A percentile compares a stretch with the other conserved stretches of the same genome.
Conservation (phyloP, 2,888 invertebrate species). For the Stegana nigrithorax region DNA sequence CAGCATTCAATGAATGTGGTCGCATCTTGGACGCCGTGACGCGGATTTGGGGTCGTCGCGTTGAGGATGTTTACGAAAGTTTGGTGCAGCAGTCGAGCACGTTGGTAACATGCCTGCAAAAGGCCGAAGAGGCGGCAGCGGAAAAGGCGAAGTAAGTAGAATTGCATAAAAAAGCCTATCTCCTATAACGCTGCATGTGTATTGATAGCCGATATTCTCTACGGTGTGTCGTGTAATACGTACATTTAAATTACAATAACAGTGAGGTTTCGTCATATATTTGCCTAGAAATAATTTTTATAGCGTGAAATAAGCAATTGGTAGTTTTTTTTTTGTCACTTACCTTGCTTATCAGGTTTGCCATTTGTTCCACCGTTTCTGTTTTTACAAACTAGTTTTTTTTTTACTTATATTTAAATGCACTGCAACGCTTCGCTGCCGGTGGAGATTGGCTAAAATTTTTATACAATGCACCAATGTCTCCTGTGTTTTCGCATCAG, state of each 20-base stretch:
- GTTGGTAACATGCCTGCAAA: neutral
- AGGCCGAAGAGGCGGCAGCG: neutral
- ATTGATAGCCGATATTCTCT: too few relatives aligned
- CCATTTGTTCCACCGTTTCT: neutral
- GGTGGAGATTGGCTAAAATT: too few relatives aligned
- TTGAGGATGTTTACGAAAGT: neutral
- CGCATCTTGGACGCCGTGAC: conserved; percentile 29
- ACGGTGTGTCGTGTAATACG: too few relatives aligned
- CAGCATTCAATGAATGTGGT: conserved; percentile 17
- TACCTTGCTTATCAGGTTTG: neutral
- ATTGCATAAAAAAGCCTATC: neutral
- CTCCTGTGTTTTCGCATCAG: too few relatives aligned
- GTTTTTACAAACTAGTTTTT: neutral
- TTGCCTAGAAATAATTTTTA: too few relatives aligned
- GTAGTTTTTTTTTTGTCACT: neutral
- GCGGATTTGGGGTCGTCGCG: neutral
- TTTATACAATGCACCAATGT: too few relatives aligned
- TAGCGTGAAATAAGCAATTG: too few relatives aligned
- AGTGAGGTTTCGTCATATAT: too few relatives aligned
- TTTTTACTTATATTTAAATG: neutral
- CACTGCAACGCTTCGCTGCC: too few relatives aligned
- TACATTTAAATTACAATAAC: too few relatives aligned
- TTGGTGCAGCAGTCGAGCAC: neutral
- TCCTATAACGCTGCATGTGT: too few relatives aligned
- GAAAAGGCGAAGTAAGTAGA: neutral